Conservation (phyloP, 2,113 vertebrate species). For the Pelmatolapia mariae region DNA sequence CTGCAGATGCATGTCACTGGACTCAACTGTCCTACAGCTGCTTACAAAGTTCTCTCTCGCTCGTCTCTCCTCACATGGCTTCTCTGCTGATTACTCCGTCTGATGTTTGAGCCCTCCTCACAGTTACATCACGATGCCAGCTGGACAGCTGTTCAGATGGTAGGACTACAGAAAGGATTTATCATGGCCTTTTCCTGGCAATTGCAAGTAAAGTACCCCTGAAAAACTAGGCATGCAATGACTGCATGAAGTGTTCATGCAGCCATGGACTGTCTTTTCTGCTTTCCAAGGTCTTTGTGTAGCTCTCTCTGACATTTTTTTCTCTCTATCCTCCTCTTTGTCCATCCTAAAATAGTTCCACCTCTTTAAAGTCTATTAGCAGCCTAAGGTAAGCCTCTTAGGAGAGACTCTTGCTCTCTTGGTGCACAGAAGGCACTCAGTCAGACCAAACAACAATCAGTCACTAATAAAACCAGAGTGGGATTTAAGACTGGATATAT, state of each 20-base stretch:
- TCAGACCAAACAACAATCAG: slow-evolving; percentile 28
- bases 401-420: slow-evolving; percentile 40
- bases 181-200: background rate
- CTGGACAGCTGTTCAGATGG: slow-evolving; percentile 13
- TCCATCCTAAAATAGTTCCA: slow-evolving; percentile 50
- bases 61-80: background rate
- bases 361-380: slow-evolving; percentile 63
- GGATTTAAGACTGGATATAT: slow-evolving; percentile 11
- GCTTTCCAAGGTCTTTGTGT: background rate
- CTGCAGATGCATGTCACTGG: background rate
- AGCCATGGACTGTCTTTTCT: background rate
- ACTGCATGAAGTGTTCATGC: background rate
- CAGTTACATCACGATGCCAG: slow-evolving; percentile 19
- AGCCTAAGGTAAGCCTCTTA: slow-evolving; percentile 69
- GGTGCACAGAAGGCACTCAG: slow-evolving; percentile 19
- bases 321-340: slow-evolving; percentile 22
- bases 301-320: background rate
- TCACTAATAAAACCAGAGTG: background rate
- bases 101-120: background rate
- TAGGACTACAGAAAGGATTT: background rate
- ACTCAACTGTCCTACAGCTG: background rate
- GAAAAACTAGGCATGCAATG: background rate
- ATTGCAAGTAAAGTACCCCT: background rate
- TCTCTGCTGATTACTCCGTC: slow-evolving; percentile 11
- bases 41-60: background rate